A percentile compares a stretch with the other conserved stretches of the same genome.
phyloP scores from a whole-genome alignment of 2,888 invertebrate species.

The Drosophila limbata region DNA sequence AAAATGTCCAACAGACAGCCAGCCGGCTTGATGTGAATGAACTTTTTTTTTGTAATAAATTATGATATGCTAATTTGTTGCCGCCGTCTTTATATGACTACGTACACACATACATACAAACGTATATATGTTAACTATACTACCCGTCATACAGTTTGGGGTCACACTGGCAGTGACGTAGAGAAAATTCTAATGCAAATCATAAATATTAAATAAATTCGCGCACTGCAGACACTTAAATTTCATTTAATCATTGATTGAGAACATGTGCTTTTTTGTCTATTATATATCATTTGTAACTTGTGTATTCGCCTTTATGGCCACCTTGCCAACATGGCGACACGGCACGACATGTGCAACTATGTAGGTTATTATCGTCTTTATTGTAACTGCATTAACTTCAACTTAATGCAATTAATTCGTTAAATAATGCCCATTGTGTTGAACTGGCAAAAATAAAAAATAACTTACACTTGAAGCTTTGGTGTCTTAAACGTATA shows the following conservation, averaged over 20 bases:
- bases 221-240: constrained; percentile 6
- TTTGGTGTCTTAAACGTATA: constrained; percentile 26
- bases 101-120: neutral
- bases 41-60: constrained; percentile 48
- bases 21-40: constrained; percentile 51
- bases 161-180: constrained; percentile 42
- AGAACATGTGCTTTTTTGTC: constrained; percentile 36
- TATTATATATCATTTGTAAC: neutral
- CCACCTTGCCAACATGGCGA: constrained; percentile 75
- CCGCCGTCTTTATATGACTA: neutral
- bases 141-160: constrained; percentile 47
- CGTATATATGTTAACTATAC: constrained; percentile 23
- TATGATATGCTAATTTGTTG: constrained; percentile 47
- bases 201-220: neutral
- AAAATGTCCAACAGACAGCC: constrained; percentile 5
- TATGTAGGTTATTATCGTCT: neutral
- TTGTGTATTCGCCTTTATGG: constrained; percentile 3
- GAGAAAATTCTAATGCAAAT: constrained; percentile 3
- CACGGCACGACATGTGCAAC: constrained; percentile 40
- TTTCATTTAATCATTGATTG: neutral
- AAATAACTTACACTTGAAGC: constrained; percentile 57
- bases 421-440: neutral
- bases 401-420: constrained; percentile 3
- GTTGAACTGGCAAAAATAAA: neutral
- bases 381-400: constrained; percentile 9